A percentile compares a stretch with the other conserved stretches of the same genome.
These are phyloP conservation scores for Drosophila tani DNA, from an alignment of 1,140 invertebrate species.

Conservation along the genomic window DNA sequence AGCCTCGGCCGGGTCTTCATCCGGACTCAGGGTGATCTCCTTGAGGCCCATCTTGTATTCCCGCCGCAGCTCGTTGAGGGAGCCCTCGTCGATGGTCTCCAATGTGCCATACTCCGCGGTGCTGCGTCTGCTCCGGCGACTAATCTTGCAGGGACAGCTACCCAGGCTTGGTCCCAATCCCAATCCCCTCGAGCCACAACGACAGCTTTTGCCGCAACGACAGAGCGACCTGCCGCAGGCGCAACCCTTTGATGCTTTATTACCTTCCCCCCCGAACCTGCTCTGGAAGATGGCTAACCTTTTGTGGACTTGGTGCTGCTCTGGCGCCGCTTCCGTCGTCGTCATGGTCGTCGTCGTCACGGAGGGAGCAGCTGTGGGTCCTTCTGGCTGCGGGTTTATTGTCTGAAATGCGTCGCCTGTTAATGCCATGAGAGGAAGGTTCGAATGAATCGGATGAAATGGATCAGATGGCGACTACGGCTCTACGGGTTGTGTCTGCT, in stretches of 20 bases:
- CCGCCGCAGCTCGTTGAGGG: slow-evolving; percentile 66
- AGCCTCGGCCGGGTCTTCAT: slow-evolving; percentile 79
- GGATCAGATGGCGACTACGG: slow-evolving; percentile 42
- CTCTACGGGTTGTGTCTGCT: slow-evolving; percentile 16
- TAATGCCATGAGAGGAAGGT: slow-evolving; percentile 70
- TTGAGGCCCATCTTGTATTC: slow-evolving; percentile 73
- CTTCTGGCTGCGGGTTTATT: slow-evolving; percentile 54
- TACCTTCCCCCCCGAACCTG: slow-evolving; percentile 3
- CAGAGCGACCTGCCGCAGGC: slow-evolving; percentile 53
- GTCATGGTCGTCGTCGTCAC: slow-evolving; percentile 13
- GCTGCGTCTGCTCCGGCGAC: slow-evolving; percentile 37
- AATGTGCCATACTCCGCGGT: slow-evolving; percentile 66
- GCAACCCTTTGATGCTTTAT: slow-evolving; percentile 23
- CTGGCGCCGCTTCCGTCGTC: neutral
- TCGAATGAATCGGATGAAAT: slow-evolving; percentile 66
- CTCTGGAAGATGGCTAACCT: slow-evolving; percentile 71
- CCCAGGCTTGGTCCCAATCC: neutral
- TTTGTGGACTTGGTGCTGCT: slow-evolving; percentile 61
- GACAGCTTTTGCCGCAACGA: slow-evolving; percentile 52
- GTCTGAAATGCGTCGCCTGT: slow-evolving; percentile 85
- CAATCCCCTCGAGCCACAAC: slow-evolving; percentile 20
- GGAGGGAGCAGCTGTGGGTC: slow-evolving; percentile 7
- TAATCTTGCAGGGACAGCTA: neutral
- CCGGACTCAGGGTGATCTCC: slow-evolving; percentile 77
- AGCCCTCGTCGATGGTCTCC: slow-evolving; percentile 74